Base-by-base conservation (phyloP, 2,888 invertebrate species). In the Eilema sororculum region DNA sequence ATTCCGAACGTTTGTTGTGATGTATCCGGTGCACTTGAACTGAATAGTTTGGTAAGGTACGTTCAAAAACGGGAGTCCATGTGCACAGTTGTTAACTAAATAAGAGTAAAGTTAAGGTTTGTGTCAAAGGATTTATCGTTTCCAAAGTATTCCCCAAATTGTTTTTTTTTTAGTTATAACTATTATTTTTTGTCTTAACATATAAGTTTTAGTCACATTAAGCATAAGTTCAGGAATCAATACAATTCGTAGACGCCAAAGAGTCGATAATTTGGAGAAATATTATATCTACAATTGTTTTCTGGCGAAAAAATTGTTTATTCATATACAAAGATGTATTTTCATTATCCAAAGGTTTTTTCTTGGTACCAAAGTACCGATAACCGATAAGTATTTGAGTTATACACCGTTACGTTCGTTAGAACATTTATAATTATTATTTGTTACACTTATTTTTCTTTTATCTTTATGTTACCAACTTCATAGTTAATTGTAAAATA, bases 111-210 rank as follows among this genome's bases (percentile, higher is more conserved):
- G 87, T 91, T 95, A 95, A 95, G 95, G 93, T 95, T 94, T 95
- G 94, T 95, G 95, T 95, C 94, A 94, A 94, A 95, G 93, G 95
- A 94, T 94, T 93, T 94, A 94, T 94, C 95, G 95, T 95, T 95
- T 95, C 95, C 95, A 95, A 95, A 95, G 95, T 95, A 95, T 95
- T 94, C 94, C 95, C 95, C 94, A 95, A 95, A 95, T 93, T 92
- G 90, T 91, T 94, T 60, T 60, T 60, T 56, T 60, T 60, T 59
- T 92, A 89, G 90, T 89, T 89, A 87, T 66, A 58, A 59, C 86
- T 84, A 86, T 87, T 85, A 74, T 82, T 85, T 85, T 85, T 88
- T 88, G 86, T 88, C 86, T 86, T 89, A 88, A 85, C 76, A 71
- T 78, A 87, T 93, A 94, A 94, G 93, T 91, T 93, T 87, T 93